phyloP scores from a whole-genome alignment of 2,797 vertebrate genomes.

The Cuculus canorus region DNA sequence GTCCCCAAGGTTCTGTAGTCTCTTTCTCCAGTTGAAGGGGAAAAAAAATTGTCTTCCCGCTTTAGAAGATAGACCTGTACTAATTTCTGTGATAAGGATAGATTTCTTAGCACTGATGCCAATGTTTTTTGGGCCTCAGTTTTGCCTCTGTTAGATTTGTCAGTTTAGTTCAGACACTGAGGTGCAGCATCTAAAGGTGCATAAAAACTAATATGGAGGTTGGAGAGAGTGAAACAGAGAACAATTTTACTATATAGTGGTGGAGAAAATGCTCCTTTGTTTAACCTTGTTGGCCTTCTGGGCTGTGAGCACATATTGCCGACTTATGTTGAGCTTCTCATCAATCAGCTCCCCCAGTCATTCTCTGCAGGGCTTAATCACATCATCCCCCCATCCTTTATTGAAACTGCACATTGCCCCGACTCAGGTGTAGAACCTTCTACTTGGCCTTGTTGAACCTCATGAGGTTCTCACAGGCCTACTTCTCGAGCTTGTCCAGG shows the following conservation, averaged over 20 bases:
- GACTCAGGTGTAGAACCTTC: too few relatives aligned
- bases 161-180: not conserved
- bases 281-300: not conserved
- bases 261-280: not conserved
- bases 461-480: too few relatives aligned
- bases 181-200: not conserved
- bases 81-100: not conserved
- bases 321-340: too few relatives aligned
- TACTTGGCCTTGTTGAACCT: too few relatives aligned
- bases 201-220: not conserved
- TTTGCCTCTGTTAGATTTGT: not conserved
- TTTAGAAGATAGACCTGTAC: not conserved
- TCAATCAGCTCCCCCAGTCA: too few relatives aligned
- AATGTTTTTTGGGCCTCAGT: not conserved
- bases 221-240: not conserved
- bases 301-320: too few relatives aligned
- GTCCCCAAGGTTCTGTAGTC: not conserved
- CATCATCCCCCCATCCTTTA: too few relatives aligned
- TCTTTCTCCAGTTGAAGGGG: not conserved
- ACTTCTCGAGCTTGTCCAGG: too few relatives aligned
- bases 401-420: too few relatives aligned
- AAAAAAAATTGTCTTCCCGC: not conserved
- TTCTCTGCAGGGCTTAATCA: too few relatives aligned
- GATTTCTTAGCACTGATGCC: not conserved
- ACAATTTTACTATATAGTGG: not conserved